A percentile compares a stretch with the other conserved stretches of the same genome.
Conservation (phyloP, 2,888 invertebrate genomes). For the Heliconius cydno region DNA sequence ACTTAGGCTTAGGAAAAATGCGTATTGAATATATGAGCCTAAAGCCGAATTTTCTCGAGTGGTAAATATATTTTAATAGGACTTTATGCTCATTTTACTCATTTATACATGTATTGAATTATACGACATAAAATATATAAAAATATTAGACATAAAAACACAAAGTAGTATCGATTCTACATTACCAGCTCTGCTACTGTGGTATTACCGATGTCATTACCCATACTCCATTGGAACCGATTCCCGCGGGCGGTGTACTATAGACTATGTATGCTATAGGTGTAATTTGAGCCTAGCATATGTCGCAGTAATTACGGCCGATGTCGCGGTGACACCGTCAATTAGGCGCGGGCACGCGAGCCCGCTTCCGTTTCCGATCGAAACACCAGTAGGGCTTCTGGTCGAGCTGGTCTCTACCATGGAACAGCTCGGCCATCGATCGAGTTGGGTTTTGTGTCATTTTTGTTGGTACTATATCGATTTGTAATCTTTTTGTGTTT, state of each 20-base stretch:
- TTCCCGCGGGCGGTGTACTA: slow-evolving; percentile 32
- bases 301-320: slow-evolving; percentile 59
- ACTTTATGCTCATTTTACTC: neutral
- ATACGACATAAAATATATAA: neutral
- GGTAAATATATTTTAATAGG: neutral
- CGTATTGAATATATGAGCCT: too few species aligned
- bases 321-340: slow-evolving; percentile 68
- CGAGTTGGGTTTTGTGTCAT: slow-evolving; percentile 22
- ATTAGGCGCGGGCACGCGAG: slow-evolving; percentile 72
- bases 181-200: neutral
- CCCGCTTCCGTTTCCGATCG: slow-evolving; percentile 77
- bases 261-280: slow-evolving; percentile 22
- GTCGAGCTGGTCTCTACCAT: slow-evolving; percentile 45
- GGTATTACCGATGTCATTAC: slow-evolving; percentile 20
- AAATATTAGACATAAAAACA: neutral
- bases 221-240: slow-evolving; percentile 30
- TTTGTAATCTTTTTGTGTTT: neutral
- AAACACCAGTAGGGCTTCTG: slow-evolving; percentile 59
- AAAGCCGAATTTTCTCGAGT: neutral
- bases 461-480: too few species aligned
- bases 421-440: slow-evolving; percentile 47
- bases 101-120: too few species aligned
- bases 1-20: too few species aligned
- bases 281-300: slow-evolving; percentile 62
- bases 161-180: slow-evolving; percentile 12